Conservation (phyloP, 1,140 invertebrate genomes). For the Drosophila littoralis region DNA sequence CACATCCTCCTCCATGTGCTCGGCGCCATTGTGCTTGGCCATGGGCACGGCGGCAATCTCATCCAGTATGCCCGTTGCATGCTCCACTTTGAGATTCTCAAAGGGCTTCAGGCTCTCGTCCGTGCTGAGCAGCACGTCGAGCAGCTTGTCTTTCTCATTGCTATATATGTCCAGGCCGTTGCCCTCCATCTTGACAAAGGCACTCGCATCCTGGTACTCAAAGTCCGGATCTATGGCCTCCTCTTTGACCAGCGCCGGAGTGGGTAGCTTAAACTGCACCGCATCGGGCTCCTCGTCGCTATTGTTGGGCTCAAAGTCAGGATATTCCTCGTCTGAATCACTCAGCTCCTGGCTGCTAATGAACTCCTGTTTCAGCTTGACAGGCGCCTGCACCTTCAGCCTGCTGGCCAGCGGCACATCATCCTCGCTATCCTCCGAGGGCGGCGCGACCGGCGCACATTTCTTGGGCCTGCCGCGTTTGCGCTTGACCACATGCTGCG, state of each 20-base stretch:
- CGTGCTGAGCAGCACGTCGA: conserved; percentile 62
- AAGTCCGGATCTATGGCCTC: conserved; percentile 68
- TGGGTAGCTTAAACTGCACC: conserved; percentile 56
- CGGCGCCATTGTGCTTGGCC: conserved; percentile 41
- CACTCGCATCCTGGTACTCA: conserved; percentile 70
- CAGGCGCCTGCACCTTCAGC: conserved; percentile 49
- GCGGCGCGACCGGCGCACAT: neutral
- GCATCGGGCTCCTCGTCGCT: conserved; percentile 60
- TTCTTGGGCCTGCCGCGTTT: conserved; percentile 47
- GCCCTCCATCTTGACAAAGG: conserved; percentile 69
- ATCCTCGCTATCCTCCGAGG: conserved; percentile 59
- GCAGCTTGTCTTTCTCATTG: conserved; percentile 74
- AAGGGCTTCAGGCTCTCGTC: conserved; percentile 69
- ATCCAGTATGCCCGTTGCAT: conserved; percentile 63
- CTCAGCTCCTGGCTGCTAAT: conserved; percentile 48
- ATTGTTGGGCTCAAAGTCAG: conserved; percentile 70
- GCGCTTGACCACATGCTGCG: conserved; percentile 2
- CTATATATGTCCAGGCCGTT: conserved; percentile 59
- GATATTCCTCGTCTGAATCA: conserved; percentile 74
- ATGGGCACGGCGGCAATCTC: conserved; percentile 76
- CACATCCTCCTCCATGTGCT: conserved; percentile 66
- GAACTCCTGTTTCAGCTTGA: conserved; percentile 58
- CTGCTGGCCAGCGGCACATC: conserved; percentile 66
- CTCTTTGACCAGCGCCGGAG: conserved; percentile 62
- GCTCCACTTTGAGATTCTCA: conserved; percentile 67